phyloP scores from a whole-genome alignment of 2,113 vertebrate species.

The Anguilla japonica region DNA sequence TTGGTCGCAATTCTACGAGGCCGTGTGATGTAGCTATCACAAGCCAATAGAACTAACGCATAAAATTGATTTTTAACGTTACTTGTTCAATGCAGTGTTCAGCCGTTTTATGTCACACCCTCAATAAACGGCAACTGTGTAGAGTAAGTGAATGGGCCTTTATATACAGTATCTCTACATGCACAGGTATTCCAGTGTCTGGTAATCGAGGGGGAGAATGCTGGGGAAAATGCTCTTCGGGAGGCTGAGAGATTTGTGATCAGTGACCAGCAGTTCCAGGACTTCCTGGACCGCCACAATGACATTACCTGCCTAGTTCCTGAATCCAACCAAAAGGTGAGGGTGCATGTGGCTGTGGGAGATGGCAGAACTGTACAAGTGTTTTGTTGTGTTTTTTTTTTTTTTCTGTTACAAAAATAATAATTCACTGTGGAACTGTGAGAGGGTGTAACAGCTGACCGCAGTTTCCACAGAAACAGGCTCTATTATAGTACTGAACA shows the following conservation, averaged over 20 bases:
- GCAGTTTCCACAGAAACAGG: neutral
- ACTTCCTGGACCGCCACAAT: conserved; percentile 80
- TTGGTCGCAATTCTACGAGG: too few relatives aligned
- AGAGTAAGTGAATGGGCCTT: neutral
- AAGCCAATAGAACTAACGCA: too few relatives aligned
- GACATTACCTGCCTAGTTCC: conserved; percentile 82
- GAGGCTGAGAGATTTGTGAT: conserved; percentile 85
- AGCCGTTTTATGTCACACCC: too few relatives aligned
- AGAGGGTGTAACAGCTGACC: neutral
- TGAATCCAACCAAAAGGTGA: conserved; percentile 91
- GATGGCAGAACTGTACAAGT: neutral
- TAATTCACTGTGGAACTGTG: neutral
- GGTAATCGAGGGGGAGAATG: conserved; percentile 89
- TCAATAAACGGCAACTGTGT: too few relatives aligned
- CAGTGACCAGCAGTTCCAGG: conserved; percentile 78
- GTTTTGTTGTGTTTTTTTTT: neutral
- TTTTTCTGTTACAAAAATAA: neutral
- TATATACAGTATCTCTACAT: neutral
- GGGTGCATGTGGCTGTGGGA: neutral
- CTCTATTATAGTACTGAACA: neutral
- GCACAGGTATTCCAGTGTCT: conserved; percentile 91
- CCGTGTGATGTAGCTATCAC: too few relatives aligned
- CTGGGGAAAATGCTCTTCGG: conserved; percentile 78
- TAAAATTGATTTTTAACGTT: too few relatives aligned
- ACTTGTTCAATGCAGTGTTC: too few relatives aligned